phyloP scores from a whole-genome alignment of 2,797 vertebrate genomes.

The Eremophila alpestris region DNA sequence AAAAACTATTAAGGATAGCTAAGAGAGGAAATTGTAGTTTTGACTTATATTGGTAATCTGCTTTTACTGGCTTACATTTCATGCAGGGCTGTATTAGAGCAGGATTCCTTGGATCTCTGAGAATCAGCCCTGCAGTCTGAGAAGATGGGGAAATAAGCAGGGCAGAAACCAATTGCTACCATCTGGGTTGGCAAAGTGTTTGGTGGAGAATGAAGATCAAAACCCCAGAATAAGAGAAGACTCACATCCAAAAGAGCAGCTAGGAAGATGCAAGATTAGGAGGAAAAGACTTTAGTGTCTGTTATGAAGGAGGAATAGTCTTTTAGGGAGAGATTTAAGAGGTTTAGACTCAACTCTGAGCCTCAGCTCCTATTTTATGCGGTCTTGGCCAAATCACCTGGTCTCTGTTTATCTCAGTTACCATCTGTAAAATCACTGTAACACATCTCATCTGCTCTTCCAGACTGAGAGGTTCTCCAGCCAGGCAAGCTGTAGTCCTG shows the following conservation, averaged over 20 bases:
- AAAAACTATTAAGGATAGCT: constrained; percentile 58
- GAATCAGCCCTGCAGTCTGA: neutral
- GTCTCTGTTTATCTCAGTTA: neutral
- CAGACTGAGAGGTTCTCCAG: neutral
- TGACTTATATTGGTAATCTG: constrained; percentile 48
- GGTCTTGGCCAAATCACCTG: neutral
- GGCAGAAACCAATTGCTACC: constrained; percentile 48
- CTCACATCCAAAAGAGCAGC: neutral
- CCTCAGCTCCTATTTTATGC: neutral
- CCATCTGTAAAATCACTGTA: neutral
- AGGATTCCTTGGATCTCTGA: constrained; percentile 24
- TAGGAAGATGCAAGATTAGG: neutral
- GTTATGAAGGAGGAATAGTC: neutral
- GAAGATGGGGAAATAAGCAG: constrained; percentile 6
- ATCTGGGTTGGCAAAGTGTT: constrained; percentile 28
- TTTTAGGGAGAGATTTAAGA: neutral
- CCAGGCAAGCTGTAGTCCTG: neutral
- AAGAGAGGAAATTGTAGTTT: constrained; percentile 49
- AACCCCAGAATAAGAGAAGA: neutral
- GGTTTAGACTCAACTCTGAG: neutral
- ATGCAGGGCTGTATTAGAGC: neutral
- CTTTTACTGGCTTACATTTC: constrained; percentile 46
- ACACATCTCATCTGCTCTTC: neutral
- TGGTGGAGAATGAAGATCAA: constrained; percentile 8
- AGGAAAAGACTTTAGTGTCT: neutral